Evolutionary conservation across 2,113 vertebrate species (phyloP).

Genomic region (Stigmatopora nigra): DNA sequence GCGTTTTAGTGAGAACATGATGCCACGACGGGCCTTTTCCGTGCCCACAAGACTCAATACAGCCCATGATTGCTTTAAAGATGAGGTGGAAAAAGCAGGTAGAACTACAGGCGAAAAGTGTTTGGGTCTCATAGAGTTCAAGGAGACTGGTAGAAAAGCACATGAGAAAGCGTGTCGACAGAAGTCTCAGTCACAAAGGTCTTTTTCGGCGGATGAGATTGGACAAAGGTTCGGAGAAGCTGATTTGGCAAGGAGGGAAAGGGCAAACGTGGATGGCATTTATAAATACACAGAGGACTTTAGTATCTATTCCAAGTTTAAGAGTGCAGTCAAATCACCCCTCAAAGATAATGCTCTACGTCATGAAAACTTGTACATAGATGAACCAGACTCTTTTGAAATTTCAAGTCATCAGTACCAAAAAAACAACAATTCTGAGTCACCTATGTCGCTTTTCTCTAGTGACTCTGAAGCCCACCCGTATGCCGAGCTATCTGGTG

Average conservation of each 20-base stretch:
- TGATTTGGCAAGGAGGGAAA: slow-evolving; percentile 9
- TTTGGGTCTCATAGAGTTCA: slow-evolving; percentile 18
- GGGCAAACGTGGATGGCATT: neutral
- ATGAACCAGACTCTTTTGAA: slow-evolving; percentile 53
- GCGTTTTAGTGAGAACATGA: slow-evolving; percentile 3
- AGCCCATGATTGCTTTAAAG: slow-evolving; percentile 37
- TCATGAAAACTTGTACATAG: slow-evolving; percentile 12
- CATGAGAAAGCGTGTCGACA: slow-evolving; percentile 10
- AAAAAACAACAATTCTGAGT: neutral
- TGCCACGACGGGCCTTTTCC: slow-evolving; percentile 50
- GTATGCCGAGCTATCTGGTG: neutral
- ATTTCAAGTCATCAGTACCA: neutral
- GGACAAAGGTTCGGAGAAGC: slow-evolving; percentile 6
- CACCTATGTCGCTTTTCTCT: neutral
- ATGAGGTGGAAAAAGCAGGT: slow-evolving; percentile 40
- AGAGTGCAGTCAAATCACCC: slow-evolving; percentile 26
- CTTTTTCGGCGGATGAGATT: slow-evolving; percentile 38
- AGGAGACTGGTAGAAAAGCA: neutral
- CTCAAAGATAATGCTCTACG: slow-evolving; percentile 13
- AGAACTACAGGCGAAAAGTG: slow-evolving; percentile 9
- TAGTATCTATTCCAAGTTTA: slow-evolving; percentile 20
- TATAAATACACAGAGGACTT: slow-evolving; percentile 11
- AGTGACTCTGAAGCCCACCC: neutral
- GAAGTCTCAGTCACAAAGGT: slow-evolving; percentile 38
- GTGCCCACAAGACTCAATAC: slow-evolving; percentile 34